Base-by-base conservation (phyloP, 2,113 vertebrate species). In the Blennius ocellaris region DNA sequence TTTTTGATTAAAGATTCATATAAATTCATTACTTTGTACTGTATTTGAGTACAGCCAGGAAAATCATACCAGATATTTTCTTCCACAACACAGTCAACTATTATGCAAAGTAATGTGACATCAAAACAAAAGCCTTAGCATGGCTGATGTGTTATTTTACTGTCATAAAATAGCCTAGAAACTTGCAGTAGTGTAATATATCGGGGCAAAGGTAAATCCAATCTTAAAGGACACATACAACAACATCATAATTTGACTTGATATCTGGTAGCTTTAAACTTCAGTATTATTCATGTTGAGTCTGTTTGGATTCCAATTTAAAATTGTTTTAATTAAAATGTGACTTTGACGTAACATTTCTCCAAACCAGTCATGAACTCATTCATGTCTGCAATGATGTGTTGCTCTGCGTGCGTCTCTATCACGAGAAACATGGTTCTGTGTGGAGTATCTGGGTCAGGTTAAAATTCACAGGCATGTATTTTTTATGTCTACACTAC, bases 401-500 rank as follows among this genome's bases (percentile, higher is more conserved):
- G 39, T 53, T 40, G 8, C 38, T 16, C 10, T 52, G 5, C 9
- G 37, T 11, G 5, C 37, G 14, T 67, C 40, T 56, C 7, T 60
- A 21, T 39, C 0, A 6, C 36, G 54, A 51, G 38, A 61, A 16
- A 51, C 9, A 5, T 1, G 4, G 48, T 7, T 38, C 11, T 44
- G 6, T 17, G 43, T 40, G 9, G 9, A 17, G 14, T 61, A 68
- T 83, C 21, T 71, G 78, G 52, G 81, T 51, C 64, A 71, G 9
- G 51, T 56, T 53, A 74, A 37, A 78, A 11, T 53, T 39, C 67
- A 8, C 38, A 36, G 45, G 9, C 55, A 38, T 81, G 9, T 39
- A 12, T 86, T 72, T 50, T 48, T 21, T 58, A 66, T 72, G 69
- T 69, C 66, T 1, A 45, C 6, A 8, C 8, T 10, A 49, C 37